Base-by-base conservation (phyloP, 2,113 vertebrate species). In the Leucoraja erinaceus region DNA sequence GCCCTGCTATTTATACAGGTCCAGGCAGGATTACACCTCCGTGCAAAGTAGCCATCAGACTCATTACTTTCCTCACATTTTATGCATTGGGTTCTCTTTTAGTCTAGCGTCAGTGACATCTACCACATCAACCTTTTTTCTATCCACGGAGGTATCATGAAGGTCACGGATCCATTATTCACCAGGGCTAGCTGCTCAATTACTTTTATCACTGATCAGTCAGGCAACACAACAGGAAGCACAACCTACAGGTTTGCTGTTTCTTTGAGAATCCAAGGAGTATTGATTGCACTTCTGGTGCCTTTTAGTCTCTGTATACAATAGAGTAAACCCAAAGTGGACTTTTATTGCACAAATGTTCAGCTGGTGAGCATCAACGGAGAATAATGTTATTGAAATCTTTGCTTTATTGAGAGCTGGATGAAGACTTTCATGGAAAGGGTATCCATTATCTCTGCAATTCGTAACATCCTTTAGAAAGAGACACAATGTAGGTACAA, bases 161-260 rank as follows among this genome's bases (percentile, higher is more conserved):
- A 88, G 83, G 83, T 63, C 83, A 33, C n/a, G 61, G 28, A 88
- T 88, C 14, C 59, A 88, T 88, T 88, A 88, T 88, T 88, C 83
- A 88, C 59, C 56, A 88, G n/a, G 56, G 59, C 59, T 56, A 66
- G n/a, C 11, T 16, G 18, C 59, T 63, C 61, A 88, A 88, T 88
- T 88, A 88, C 83, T 88, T 63, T 31, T n/a, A 88, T 31, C 83
- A 6, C 83, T 63, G 83, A 88, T 88, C 83, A 88, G 59, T n/a
- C 31, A 88, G 12, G 61, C 4, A 25, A 63, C 83, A 61, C 75
- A 63, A 66, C 14, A 66, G 83, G 83, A n/a, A 63, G 59, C 83
- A 88, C n/a, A 7, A 88, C 31, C 56, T 88, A 86, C 81, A 86
- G 56, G 56, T 56, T 25, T 86, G 59, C 59, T 31, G 14, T 12